Conservation (phyloP, 2,888 invertebrate genomes). For the Lottia gigantea region DNA sequence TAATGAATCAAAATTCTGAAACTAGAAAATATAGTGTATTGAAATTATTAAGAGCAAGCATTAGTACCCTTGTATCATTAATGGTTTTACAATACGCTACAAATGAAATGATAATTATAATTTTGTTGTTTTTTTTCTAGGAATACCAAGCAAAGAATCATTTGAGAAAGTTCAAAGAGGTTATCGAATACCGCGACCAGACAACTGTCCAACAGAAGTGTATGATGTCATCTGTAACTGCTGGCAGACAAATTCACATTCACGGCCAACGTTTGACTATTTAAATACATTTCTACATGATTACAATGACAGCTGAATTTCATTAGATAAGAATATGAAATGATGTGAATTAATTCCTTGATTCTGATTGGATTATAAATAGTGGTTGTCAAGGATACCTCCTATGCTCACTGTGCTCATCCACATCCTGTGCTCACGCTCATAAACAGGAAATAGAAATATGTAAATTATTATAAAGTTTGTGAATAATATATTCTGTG, state of each 20-base stretch:
- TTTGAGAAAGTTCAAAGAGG: conserved; percentile 59
- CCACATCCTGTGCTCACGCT: background rate
- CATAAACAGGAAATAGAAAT: too few relatives aligned
- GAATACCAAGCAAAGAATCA: conserved; percentile 58
- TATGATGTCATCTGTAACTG: conserved; percentile 56
- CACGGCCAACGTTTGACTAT: conserved; percentile 61
- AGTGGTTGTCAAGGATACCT: background rate
- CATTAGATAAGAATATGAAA: background rate
- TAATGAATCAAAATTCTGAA: too few relatives aligned
- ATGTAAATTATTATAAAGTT: too few relatives aligned
- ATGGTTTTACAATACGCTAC: too few relatives aligned
- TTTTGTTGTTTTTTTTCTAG: conserved; percentile 30
- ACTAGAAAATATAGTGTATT: too few relatives aligned
- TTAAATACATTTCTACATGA: conserved; percentile 60
- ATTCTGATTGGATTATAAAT: background rate
- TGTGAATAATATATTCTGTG: too few relatives aligned
- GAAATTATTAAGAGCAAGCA: too few relatives aligned
- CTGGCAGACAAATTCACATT: conserved; percentile 55
- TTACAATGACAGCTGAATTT: conserved; percentile 35
- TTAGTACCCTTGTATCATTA: too few relatives aligned
- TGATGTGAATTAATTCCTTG: background rate
- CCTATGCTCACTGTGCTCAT: conserved; percentile 2
- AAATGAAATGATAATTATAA: too few relatives aligned
- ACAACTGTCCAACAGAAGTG: conserved; percentile 54
- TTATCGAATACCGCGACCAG: conserved; percentile 56